These are phyloP conservation scores for Drosophila bocqueti DNA, from an alignment of 1,140 invertebrate species.

Conservation along the genomic window DNA sequence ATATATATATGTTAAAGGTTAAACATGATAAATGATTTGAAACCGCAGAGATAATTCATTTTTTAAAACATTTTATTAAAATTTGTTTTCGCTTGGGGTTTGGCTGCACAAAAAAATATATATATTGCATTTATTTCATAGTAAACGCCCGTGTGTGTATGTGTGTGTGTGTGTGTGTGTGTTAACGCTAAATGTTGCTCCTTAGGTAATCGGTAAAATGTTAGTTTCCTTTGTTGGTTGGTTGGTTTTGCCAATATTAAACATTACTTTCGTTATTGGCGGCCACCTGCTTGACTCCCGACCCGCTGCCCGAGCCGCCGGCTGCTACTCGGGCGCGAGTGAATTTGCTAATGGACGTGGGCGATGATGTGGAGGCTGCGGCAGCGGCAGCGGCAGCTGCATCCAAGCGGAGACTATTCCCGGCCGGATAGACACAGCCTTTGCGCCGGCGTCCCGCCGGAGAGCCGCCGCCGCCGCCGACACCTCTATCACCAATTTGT, in stretches of 20 bases:
- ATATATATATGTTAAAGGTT: too few relatives aligned
- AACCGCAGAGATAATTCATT: constrained; percentile 18
- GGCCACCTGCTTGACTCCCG: constrained; percentile 27
- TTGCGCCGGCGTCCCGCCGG: constrained; percentile 60
- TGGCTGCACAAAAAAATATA: constrained; percentile 75
- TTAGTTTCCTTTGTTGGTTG: constrained; percentile 28
- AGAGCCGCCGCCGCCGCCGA: constrained; percentile 21
- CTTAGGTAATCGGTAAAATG: constrained; percentile 59
- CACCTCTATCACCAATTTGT: constrained; percentile 66
- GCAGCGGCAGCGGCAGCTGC: constrained; percentile 36
- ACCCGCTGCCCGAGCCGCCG: constrained; percentile 12
- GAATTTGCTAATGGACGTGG: constrained; percentile 77
- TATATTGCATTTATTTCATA: constrained; percentile 69
- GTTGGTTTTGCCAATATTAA: constrained; percentile 44
- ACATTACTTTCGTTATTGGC: constrained; percentile 79
- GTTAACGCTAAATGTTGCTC: constrained; percentile 59
- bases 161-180: constrained; percentile 16
- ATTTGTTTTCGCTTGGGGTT: constrained; percentile 48
- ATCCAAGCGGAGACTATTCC: constrained; percentile 63
- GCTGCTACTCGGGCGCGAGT: constrained; percentile 62
- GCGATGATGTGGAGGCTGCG: constrained; percentile 43
- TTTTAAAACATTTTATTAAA: constrained; percentile 80
- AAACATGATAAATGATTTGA: not conserved
- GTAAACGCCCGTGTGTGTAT: constrained; percentile 42
- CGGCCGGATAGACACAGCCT: constrained; percentile 72